A percentile compares a stretch with the other conserved stretches of the same genome.
Evolutionary conservation across 2,113 vertebrate species (phyloP).

Genomic region (Epinephelus lanceolatus): DNA sequence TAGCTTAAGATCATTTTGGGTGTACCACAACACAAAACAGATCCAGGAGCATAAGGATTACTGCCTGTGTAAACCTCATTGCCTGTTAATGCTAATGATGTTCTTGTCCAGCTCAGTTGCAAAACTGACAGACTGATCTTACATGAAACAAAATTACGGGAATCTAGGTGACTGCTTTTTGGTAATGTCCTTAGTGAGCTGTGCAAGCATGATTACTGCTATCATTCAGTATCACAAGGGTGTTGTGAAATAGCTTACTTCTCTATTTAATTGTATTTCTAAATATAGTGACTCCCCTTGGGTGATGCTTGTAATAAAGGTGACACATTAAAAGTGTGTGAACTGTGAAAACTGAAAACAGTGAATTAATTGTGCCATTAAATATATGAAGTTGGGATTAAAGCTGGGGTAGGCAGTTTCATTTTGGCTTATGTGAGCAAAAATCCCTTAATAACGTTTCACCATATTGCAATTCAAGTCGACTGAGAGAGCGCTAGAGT

Average conservation of each 20-base stretch:
- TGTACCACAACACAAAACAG: not conserved
- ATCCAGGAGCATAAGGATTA: not conserved
- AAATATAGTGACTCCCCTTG: constrained; percentile 1
- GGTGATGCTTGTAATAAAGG: not conserved
- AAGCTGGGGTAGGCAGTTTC: too few relatives aligned
- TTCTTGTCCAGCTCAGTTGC: not conserved
- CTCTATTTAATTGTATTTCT: constrained; percentile 1
- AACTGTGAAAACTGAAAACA: constrained; percentile 20
- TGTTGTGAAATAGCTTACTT: not conserved
- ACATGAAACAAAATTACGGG: not conserved
- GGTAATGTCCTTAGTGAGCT: not conserved
- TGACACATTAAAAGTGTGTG: not conserved
- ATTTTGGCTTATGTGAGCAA: too few relatives aligned
- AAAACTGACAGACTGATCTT: not conserved
- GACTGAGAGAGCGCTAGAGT: too few relatives aligned
- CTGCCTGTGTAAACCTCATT: not conserved
- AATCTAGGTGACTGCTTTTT: not conserved
- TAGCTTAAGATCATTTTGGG: not conserved
- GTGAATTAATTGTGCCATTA: not conserved
- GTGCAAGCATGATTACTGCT: not conserved
- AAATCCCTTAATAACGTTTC: too few relatives aligned
- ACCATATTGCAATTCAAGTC: too few relatives aligned
- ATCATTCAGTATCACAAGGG: not conserved
- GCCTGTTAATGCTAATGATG: not conserved
- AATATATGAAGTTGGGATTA: not conserved